phyloP scores from a whole-genome alignment of 1,140 invertebrate genomes.

The Coenobita brevimanus region DNA sequence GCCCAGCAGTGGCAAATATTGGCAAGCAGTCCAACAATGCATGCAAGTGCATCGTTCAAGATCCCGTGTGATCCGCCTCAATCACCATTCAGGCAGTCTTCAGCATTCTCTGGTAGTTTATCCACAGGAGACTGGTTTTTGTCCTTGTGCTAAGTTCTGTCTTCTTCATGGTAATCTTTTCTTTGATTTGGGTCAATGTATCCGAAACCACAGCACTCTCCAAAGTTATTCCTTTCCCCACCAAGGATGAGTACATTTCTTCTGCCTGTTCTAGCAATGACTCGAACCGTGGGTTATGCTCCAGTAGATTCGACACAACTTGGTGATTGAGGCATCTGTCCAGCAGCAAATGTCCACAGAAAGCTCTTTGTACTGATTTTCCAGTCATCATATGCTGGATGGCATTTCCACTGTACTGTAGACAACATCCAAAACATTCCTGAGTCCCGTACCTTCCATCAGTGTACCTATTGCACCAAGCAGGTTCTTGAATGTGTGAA shows the following conservation, averaged over 20 bases:
- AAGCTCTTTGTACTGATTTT: slow-evolving; percentile 37
- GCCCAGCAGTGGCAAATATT: neutral
- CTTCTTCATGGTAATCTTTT: slow-evolving; percentile 2
- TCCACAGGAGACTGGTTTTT: slow-evolving; percentile 21
- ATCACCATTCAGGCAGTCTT: slow-evolving; percentile 11
- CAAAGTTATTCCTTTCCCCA: neutral
- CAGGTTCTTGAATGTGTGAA: slow-evolving; percentile 59
- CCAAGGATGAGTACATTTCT: slow-evolving; percentile 24
- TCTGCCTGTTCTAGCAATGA: slow-evolving; percentile 14
- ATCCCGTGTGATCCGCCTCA: slow-evolving; percentile 18
- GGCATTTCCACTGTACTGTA: slow-evolving; percentile 38
- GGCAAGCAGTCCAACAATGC: slow-evolving; percentile 9
- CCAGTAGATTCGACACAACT: neutral
- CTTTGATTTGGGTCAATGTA: slow-evolving; percentile 4
- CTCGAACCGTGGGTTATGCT: neutral
- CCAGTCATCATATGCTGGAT: slow-evolving; percentile 46
- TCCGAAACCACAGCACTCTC: slow-evolving; percentile 3
- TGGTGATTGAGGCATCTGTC: neutral
- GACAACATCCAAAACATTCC: slow-evolving; percentile 32
- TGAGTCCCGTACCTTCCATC: slow-evolving; percentile 41
- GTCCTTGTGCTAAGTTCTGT: neutral
- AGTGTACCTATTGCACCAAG: slow-evolving; percentile 45
- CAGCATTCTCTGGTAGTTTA: slow-evolving; percentile 8
- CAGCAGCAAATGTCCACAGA: too few relatives aligned
- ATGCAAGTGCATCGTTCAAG: slow-evolving; percentile 27